phyloP scores from a whole-genome alignment of 1,140 invertebrate genomes.

The Nixonia krombeini region DNA sequence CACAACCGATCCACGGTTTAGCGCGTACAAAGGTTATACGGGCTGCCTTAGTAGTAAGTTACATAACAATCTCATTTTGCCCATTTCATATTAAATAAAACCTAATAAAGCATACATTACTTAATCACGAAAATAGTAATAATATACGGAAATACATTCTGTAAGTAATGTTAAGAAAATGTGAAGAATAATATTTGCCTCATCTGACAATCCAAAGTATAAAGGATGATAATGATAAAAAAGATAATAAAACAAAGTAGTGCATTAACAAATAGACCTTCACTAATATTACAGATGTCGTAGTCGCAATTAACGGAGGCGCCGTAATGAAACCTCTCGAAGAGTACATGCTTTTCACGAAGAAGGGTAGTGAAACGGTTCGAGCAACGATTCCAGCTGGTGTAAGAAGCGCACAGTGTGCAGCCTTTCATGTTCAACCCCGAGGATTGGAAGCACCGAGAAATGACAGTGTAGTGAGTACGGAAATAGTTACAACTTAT shows the following conservation, averaged over 20 bases:
- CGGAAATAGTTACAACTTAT: background rate
- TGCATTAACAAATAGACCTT: too few species aligned
- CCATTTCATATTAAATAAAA: background rate
- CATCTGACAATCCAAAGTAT: too few species aligned
- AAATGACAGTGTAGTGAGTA: conserved; percentile 78
- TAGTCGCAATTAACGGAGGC: conserved; percentile 83
- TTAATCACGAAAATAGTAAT: background rate
- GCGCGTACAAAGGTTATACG: conserved; percentile 86
- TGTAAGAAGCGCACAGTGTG: conserved; percentile 86
- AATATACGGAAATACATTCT: conserved; percentile 10
- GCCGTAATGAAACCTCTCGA: conserved; percentile 85
- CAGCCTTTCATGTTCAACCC: conserved; percentile 79
- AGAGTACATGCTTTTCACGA: conserved; percentile 90
- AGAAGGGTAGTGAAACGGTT: conserved; percentile 84
- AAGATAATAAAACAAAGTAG: too few species aligned
- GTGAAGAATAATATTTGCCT: too few species aligned
- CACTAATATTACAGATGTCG: conserved; percentile 78
- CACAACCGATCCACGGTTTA: conserved; percentile 83
- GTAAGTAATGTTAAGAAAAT: too few species aligned
- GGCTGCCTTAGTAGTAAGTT: conserved; percentile 90
- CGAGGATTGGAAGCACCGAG: conserved; percentile 74
- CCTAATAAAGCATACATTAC: background rate
- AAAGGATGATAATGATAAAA: too few species aligned
- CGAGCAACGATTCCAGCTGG: conserved; percentile 86
- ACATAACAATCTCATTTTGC: background rate